Base-by-base conservation (phyloP, 2,888 invertebrate genomes). In the Anaspis maculata region DNA sequence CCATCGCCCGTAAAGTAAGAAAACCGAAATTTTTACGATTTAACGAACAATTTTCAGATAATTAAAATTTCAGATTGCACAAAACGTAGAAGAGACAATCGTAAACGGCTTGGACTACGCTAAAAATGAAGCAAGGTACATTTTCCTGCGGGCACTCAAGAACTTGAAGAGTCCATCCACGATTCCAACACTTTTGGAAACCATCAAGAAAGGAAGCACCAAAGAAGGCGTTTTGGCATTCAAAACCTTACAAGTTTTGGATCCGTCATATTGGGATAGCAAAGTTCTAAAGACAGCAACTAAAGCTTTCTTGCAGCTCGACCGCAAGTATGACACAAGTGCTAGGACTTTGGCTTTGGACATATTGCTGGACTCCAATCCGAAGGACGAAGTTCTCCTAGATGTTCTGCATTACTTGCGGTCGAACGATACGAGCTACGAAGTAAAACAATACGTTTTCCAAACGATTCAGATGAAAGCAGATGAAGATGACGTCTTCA, bases 341-440 rank as follows among this genome's bases (percentile, higher is more conserved):
- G 73, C 79, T 0, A 68, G 86, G 49, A 78, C 79, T 1, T 48
- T 82, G 30, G 82, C 86, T 0, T 57, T 79, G n/a, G 82, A 85
- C 48, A 67, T 85, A 5, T 59, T 87, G 9, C 63, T 87, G 3
- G 70, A 75, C 32, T 68, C 73, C 30, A 61, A 71, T 15, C 78
- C 79, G 1, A 66, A 65, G 5, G 66, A 70, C 11, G 64, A 69
- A 6, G 69, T 74, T 14, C 47, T 87, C 16, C 56, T 56, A 15
- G 59, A 71, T 6, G 50, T 81, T 5, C 45, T 80, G 0, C 49
- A 68, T 15, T 57, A 57, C 40, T 39, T 63, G 1, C 33, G 45
- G 3, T 63, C 66, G 1, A 61, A 62, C 13, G 78, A 77, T 49
- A 62, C 67, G 0, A 68, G 71, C 13, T 78, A 69, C 39, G 82